phyloP scores from a whole-genome alignment of 2,113 vertebrate genomes.

The Cervus canadensis region DNA sequence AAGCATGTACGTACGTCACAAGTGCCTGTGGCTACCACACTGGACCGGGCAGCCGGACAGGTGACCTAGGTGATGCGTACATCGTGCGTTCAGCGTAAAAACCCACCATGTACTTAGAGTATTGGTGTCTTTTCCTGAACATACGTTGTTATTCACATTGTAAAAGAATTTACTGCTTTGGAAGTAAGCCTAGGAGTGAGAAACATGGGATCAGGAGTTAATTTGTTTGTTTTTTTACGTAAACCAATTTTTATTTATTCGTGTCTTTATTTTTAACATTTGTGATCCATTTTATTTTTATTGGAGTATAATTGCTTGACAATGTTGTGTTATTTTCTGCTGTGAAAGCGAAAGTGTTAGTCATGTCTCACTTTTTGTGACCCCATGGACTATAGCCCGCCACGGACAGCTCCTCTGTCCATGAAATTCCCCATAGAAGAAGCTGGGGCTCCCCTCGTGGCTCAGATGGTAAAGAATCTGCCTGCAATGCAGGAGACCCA shows the following conservation, averaged over 20 bases:
- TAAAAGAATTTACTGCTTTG: not conserved
- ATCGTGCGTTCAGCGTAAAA: not conserved
- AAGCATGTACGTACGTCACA: accelerated
- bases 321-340: not conserved
- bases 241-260: not conserved
- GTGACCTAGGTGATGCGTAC: accelerated
- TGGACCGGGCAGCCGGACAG: accelerated
- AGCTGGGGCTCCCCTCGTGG: not conserved
- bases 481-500: not conserved
- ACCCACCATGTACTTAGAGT: too few relatives aligned
- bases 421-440: not conserved
- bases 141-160: not conserved
- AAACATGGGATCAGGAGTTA: not conserved
- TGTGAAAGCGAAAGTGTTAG: not conserved
- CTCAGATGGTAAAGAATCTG: not conserved
- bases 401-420: not conserved
- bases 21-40: accelerated
- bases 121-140: not conserved
- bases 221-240: not conserved
- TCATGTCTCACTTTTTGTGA: not conserved
- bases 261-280: not conserved
- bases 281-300: not conserved
- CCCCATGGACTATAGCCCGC: not conserved
- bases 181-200: not conserved
- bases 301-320: not conserved